phyloP scores from a whole-genome alignment of 2,888 invertebrate genomes.

The Craniophora ligustri region DNA sequence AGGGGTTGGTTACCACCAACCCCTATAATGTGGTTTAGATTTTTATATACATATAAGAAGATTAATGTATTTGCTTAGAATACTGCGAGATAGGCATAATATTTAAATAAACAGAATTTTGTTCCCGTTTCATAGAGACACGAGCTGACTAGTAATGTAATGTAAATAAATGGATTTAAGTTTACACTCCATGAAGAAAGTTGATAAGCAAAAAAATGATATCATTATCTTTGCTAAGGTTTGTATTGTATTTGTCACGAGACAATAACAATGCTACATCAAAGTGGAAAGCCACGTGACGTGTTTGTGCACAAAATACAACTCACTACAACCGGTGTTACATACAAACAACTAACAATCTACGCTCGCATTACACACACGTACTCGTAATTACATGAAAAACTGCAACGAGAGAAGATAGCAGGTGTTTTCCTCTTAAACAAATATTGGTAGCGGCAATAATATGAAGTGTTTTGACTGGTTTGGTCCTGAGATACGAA shows the following conservation, averaged over 20 bases:
- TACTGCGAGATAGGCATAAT: neutral
- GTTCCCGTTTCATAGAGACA: neutral
- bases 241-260: conserved; percentile 21
- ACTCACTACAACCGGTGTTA: conserved; percentile 19
- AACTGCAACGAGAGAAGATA: neutral
- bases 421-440: neutral
- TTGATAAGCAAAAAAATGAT: conserved; percentile 10
- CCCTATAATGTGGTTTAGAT: no score
- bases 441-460: neutral
- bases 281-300: conserved; percentile 39
- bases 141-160: conserved; percentile 3
- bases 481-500: conserved; percentile 6
- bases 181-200: neutral
- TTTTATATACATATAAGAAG: no score
- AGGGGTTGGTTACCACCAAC: no score
- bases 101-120: conserved; percentile 1
- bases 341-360: neutral
- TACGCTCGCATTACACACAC: conserved; percentile 5
- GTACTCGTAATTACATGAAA: no score
- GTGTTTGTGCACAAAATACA: conserved; percentile 32
- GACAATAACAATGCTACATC: conserved; percentile 24
- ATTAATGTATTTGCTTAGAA: neutral
- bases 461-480: neutral
- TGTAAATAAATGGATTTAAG: no score
- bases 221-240: conserved; percentile 14